These are phyloP conservation scores for Vulpes lagopus DNA, from an alignment of 2,113 vertebrate genomes.

Conservation along the genomic window DNA sequence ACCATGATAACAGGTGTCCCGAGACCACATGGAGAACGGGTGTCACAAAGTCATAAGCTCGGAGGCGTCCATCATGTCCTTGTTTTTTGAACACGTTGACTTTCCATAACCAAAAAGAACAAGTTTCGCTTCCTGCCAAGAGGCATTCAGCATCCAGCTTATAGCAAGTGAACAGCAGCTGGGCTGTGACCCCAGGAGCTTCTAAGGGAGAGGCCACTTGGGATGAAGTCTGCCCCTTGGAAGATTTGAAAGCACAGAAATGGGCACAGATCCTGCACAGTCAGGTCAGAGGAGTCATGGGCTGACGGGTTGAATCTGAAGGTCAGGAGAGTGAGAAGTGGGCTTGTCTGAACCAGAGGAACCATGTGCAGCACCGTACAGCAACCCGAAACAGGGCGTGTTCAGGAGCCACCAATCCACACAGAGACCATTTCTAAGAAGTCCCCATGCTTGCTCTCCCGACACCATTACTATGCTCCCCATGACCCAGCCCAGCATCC, in stretches of 20 bases:
- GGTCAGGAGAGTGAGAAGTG: too few relatives aligned
- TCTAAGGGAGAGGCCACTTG: neutral
- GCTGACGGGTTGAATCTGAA: fast-evolving
- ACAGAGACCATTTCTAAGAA: neutral
- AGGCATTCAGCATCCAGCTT: neutral
- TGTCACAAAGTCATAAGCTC: neutral
- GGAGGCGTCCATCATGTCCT: neutral
- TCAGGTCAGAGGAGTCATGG: too few relatives aligned
- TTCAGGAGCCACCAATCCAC: neutral
- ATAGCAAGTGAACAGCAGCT: too few relatives aligned
- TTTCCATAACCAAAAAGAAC: neutral
- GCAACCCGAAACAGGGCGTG: fast-evolving
- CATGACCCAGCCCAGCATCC: too few relatives aligned
- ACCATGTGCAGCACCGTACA: fast-evolving
- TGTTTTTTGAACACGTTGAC: neutral
- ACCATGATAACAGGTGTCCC: neutral
- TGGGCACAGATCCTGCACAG: too few relatives aligned
- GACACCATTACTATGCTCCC: fast-evolving
- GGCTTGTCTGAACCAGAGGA: neutral
- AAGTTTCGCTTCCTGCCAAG: neutral
- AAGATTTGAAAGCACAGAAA: too few relatives aligned
- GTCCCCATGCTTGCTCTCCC: neutral
- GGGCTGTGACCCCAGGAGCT: neutral
- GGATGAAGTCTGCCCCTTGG: neutral
- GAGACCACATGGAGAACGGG: neutral